phyloP scores from a whole-genome alignment of 1,140 invertebrate species.

The Lysiphlebus fabarum region DNA sequence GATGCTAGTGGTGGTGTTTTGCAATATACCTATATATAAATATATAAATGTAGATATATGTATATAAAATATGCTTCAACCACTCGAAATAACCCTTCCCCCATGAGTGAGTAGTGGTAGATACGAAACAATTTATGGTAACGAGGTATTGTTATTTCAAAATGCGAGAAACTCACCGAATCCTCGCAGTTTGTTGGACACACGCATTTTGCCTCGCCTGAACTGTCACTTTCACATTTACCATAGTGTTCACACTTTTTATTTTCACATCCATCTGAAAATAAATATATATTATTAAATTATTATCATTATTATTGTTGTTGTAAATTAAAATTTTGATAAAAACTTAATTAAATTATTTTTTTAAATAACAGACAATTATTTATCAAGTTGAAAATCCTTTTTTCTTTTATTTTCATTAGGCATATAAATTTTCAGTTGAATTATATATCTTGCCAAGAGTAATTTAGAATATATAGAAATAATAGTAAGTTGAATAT shows the following conservation, averaged over 20 bases:
- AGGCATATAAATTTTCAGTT: no score
- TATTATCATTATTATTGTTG: no score
- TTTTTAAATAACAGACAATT: no score
- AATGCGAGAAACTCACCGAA: conserved; percentile 58
- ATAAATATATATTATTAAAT: conserved; percentile 25
- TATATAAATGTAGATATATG: no score
- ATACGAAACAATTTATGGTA: conserved; percentile 26
- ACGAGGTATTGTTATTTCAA: conserved; percentile 25
- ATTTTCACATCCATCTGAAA: conserved; percentile 82
- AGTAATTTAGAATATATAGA: not conserved
- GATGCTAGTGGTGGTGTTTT: no score
- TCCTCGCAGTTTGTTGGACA: conserved; percentile 75
- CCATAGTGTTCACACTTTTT: conserved; percentile 83
- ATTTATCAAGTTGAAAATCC: no score
- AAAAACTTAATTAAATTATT: not conserved
- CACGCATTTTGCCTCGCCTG: conserved; percentile 73
- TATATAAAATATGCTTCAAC: no score
- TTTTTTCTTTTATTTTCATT: no score
- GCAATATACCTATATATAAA: no score
- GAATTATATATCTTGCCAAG: no score
- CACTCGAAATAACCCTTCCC: no score
- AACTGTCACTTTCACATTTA: conserved; percentile 73
- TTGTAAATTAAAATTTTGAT: not conserved
- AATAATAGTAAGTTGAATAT: not conserved
- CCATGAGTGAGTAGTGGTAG: not conserved